Percentiles rank a stretch among this genome's conserved stretches.
phyloP scores from a whole-genome alignment of 2,888 invertebrate genomes.

The Timandra comae region DNA sequence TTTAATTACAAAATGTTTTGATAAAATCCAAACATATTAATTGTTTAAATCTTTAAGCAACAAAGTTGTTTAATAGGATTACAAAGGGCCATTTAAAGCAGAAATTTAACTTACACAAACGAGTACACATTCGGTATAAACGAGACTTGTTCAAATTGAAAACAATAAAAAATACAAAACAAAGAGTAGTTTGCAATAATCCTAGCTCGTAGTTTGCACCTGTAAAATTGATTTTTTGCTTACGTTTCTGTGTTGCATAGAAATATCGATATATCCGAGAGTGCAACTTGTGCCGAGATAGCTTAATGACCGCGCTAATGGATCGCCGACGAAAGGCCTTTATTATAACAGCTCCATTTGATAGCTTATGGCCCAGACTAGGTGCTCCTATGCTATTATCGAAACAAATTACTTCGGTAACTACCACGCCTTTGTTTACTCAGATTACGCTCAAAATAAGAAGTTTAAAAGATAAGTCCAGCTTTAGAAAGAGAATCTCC shows the following conservation, averaged over 20 bases:
- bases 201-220: not conserved
- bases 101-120: too few relatives aligned
- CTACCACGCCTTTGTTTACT: constrained; percentile 3
- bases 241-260: constrained; percentile 14
- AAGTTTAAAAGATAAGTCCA: constrained; percentile 4
- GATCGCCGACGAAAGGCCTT: constrained; percentile 33
- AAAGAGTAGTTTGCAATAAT: too few relatives aligned
- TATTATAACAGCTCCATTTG: constrained; percentile 35
- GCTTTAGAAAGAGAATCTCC: constrained; percentile 4
- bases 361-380: constrained; percentile 26
- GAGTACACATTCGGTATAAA: too few relatives aligned
- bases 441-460: not conserved
- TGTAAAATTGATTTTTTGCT: constrained; percentile 19
- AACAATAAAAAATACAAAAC: too few relatives aligned
- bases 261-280: constrained; percentile 25
- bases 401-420: constrained; percentile 1
- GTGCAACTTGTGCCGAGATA: constrained; percentile 39
- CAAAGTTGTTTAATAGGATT: too few relatives aligned
- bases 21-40: too few relatives aligned
- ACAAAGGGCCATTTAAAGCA: too few relatives aligned
- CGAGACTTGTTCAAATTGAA: too few relatives aligned
- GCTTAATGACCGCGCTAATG: constrained; percentile 46
- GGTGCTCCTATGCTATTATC: constrained; percentile 19
- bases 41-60: too few relatives aligned
- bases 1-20: too few relatives aligned